Percentiles rank a stretch among this genome's conserved stretches.
Conservation (phyloP, 2,888 invertebrate species). For the Yponomeuta malinellus region DNA sequence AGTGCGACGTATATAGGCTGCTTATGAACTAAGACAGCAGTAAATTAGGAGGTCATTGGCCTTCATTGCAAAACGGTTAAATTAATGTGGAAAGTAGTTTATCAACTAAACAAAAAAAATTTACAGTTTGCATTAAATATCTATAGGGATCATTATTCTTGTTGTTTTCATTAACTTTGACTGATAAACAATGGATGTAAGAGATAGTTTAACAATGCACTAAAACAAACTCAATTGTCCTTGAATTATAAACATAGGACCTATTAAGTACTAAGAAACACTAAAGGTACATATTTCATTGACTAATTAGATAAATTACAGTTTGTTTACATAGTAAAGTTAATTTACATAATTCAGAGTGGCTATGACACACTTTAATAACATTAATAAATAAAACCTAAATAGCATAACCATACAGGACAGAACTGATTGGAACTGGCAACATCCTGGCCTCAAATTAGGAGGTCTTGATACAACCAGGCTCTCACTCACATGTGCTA, state of each 20-base stretch:
- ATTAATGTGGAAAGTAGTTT: background rate
- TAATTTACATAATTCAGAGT: background rate
- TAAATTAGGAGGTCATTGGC: background rate
- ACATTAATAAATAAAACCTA: background rate
- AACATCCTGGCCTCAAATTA: background rate
- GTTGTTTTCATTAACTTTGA: too few relatives aligned
- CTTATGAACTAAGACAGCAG: background rate
- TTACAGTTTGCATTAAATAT: too few relatives aligned
- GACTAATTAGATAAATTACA: background rate
- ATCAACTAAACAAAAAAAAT: too few relatives aligned
- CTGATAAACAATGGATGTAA: too few relatives aligned
- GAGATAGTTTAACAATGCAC: background rate
- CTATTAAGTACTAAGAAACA: background rate
- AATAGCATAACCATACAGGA: background rate
- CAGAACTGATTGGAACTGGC: background rate
- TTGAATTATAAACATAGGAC: background rate
- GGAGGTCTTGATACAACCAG: background rate
- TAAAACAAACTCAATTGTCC: background rate
- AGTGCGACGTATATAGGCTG: background rate
- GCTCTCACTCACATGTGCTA: background rate
- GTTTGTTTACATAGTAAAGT: background rate
- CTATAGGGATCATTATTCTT: too few relatives aligned
- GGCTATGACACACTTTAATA: background rate
- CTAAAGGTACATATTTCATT: background rate
- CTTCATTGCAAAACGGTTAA: background rate